Conservation (phyloP, 2,888 invertebrate genomes). For the Neoaliturus tenellus region DNA sequence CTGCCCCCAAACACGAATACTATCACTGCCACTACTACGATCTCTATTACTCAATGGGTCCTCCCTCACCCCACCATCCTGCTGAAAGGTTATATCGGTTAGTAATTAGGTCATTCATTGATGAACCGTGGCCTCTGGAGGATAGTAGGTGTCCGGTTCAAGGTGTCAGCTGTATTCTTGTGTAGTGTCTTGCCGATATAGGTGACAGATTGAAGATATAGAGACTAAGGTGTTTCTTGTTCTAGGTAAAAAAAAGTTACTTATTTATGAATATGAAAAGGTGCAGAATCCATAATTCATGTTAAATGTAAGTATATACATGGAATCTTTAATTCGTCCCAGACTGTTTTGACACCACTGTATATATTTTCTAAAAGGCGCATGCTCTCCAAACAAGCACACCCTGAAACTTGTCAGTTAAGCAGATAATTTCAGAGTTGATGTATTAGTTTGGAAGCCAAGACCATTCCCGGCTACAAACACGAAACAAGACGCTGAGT, state of each 20-base stretch:
- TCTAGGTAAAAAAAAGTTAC: too few relatives aligned
- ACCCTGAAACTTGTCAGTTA: not conserved
- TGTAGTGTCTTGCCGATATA: too few relatives aligned
- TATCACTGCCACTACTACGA: constrained; percentile 48
- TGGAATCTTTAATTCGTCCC: too few relatives aligned
- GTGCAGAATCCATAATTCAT: too few relatives aligned
- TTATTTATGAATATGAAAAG: too few relatives aligned
- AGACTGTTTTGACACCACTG: too few relatives aligned
- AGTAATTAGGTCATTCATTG: constrained; percentile 30
- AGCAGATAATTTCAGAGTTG: constrained; percentile 36
- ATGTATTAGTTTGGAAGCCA: constrained; percentile 45
- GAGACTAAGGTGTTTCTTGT: too few relatives aligned
- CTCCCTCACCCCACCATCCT: not conserved
- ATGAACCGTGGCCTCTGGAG: not conserved
- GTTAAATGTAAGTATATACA: too few relatives aligned
- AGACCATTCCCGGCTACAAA: constrained; percentile 23
- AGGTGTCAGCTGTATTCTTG: not conserved
- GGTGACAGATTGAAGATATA: too few relatives aligned
- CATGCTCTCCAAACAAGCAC: not conserved
- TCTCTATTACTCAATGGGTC: constrained; percentile 36
- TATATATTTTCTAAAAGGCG: too few relatives aligned
- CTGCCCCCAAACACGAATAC: constrained; percentile 41
- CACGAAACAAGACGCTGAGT: constrained; percentile 45
- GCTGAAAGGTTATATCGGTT: constrained; percentile 21
- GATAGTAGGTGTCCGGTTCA: not conserved